phyloP scores from a whole-genome alignment of 1,140 invertebrate species.

The Philotrypesis tridentata region DNA sequence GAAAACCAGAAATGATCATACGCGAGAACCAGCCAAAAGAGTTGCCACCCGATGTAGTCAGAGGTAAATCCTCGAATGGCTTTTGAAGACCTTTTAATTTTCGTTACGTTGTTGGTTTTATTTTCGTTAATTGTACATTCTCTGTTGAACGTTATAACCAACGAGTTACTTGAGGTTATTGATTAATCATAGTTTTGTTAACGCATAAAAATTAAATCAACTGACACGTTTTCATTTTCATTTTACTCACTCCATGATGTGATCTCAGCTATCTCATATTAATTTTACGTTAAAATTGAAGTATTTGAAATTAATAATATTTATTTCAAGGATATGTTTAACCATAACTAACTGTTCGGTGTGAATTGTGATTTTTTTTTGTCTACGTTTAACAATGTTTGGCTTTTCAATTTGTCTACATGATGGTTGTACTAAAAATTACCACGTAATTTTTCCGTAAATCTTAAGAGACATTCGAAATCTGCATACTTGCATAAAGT shows the following conservation, averaged over 20 bases:
- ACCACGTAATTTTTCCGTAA: neutral
- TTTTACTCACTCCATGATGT: constrained; percentile 20
- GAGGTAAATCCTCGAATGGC: constrained; percentile 78
- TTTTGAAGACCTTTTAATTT: constrained; percentile 20
- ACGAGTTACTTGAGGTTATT: constrained; percentile 6
- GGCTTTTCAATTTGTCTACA: constrained; percentile 41
- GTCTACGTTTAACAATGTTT: constrained; percentile 13
- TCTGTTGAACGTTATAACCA: neutral
- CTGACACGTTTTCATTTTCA: neutral
- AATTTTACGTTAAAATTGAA: neutral
- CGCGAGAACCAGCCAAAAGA: constrained; percentile 91
- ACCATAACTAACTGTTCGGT: constrained; percentile 33
- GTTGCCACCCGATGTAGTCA: constrained; percentile 91
- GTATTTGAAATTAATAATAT: neutral
- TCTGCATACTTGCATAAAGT: too few relatives aligned
- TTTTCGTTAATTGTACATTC: constrained; percentile 5
- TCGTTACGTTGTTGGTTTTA: constrained; percentile 23
- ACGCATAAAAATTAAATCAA: neutral
- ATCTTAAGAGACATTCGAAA: neutral
- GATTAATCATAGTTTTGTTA: constrained; percentile 6
- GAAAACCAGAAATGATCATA: constrained; percentile 92
- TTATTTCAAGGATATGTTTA: constrained; percentile 10
- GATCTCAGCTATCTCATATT: constrained; percentile 6
- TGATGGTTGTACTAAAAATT: too few relatives aligned
- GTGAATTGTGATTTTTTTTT: constrained; percentile 18